Conservation (phyloP, 2,888 invertebrate genomes). For the Brachycybe producta region DNA sequence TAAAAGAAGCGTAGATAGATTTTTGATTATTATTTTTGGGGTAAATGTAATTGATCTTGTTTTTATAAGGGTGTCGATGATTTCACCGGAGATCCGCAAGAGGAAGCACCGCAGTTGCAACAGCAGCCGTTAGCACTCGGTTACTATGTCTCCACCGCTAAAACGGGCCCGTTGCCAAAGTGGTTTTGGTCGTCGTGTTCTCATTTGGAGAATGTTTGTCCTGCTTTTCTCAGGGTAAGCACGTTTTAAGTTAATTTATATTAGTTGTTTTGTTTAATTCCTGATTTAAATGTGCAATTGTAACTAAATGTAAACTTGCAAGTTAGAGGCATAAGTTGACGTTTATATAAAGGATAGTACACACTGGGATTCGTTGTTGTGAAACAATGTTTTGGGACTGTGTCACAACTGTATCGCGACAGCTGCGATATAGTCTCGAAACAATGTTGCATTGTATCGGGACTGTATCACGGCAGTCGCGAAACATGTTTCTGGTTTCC, state of each 20-base stretch:
- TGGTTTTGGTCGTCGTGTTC: conserved; percentile 84
- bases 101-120: conserved; percentile 73
- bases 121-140: conserved; percentile 98
- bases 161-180: conserved; percentile 72
- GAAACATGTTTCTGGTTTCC: too few species aligned
- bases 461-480: too few species aligned
- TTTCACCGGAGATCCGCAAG: conserved; percentile 30
- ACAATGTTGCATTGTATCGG: too few species aligned
- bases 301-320: too few species aligned
- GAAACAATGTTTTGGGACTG: too few species aligned
- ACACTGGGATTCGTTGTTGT: too few species aligned
- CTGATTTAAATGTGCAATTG: neutral
- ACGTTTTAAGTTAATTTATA: neutral
- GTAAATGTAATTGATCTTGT: neutral
- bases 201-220: conserved; percentile 79
- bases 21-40: neutral
- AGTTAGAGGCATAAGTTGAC: neutral
- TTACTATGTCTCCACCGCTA: conserved; percentile 93
- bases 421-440: too few species aligned
- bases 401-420: too few species aligned
- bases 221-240: conserved; percentile 69
- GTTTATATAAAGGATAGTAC: too few species aligned
- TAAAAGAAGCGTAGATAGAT: neutral
- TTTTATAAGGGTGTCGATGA: conserved; percentile 22
- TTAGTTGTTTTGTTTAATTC: neutral